Base-by-base conservation (phyloP, 37 sponge, comb jelly and placozoan genomes). In the Agelas oroides region DNA sequence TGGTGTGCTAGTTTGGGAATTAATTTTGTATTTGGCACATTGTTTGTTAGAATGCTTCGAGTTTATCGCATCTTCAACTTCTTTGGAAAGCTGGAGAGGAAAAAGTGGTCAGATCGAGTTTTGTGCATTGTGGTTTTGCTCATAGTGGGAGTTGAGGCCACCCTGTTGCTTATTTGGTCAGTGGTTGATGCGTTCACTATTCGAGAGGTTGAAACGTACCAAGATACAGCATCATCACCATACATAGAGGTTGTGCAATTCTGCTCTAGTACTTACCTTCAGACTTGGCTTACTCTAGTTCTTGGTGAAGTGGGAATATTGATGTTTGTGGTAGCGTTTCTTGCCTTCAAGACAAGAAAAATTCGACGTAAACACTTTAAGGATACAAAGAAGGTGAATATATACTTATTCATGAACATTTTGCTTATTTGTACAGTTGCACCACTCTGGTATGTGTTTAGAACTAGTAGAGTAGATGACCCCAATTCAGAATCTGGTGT, bases 261-360 rank as follows among this genome's bases (percentile, higher is more conserved):
- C 14, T 61, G 62, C 14, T 25, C n/a, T 12, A 14, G 25, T 27
- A 25, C 3, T 5, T 25, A 61, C 25, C 62, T 61, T 23, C 25
- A 25, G 62, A 25, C 11, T 23, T 61, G 62, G 46, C 8, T 46
- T 18, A 19, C 18, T 18, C 18, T 19, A 18, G 18, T 15, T 56
- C 18, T 56, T 5, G 25, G 2, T 38, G 12, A 5, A 36, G 53
- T 12, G 33, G 70, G 24, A 53, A 33, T 25, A 12, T 61, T 5
- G 5, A 5, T 12, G 11, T 61, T 14, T 5, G n/a, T 25, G 15
- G 13, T 81, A 32, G 0, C 53, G 25, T 28, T 81, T 56, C 28
- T 70, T 2, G 61, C 82, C 1, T 57, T 55, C 37, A 66, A 31
- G 5, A 76, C 77, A 60, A 59, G 77, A 33, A 76, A 76, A 25